Conservation (phyloP, 2,113 vertebrate species). For the Hyperoodon ampullatus region DNA sequence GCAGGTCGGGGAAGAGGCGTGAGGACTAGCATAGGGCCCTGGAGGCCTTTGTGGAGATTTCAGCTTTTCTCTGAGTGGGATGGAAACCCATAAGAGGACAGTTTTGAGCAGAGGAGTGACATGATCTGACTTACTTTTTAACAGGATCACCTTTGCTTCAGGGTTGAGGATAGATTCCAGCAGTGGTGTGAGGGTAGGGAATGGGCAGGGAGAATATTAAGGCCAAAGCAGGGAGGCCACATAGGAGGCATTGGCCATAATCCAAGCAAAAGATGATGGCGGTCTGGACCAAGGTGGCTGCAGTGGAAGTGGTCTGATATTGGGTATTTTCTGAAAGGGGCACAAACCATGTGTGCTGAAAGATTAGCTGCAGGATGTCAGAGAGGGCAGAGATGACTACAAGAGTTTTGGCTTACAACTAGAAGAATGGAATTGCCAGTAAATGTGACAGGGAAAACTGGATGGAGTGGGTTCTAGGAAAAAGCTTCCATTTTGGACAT, state of each 20-base stretch:
- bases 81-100: background rate
- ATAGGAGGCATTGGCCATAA: background rate
- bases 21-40: fast-evolving
- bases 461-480: background rate
- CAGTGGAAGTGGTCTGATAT: background rate
- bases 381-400: background rate
- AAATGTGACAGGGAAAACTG: background rate
- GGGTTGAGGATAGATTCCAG: background rate
- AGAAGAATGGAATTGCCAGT: background rate
- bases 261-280: background rate
- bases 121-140: background rate
- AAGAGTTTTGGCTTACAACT: background rate
- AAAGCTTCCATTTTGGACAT: background rate
- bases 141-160: background rate
- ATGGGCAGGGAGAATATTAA: background rate
- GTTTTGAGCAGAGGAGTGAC: background rate
- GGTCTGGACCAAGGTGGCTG: background rate
- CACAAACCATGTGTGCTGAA: background rate
- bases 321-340: background rate
- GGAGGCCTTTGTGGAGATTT: background rate
- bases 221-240: background rate
- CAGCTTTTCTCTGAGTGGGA: background rate
- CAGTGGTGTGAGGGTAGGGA: background rate
- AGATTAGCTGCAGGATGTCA: background rate
- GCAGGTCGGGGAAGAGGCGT: fast-evolving